A percentile compares a stretch with the other conserved stretches of the same genome.
Evolutionary conservation across 2,797 vertebrate species (phyloP).

Genomic region (Hybognathus amarus): DNA sequence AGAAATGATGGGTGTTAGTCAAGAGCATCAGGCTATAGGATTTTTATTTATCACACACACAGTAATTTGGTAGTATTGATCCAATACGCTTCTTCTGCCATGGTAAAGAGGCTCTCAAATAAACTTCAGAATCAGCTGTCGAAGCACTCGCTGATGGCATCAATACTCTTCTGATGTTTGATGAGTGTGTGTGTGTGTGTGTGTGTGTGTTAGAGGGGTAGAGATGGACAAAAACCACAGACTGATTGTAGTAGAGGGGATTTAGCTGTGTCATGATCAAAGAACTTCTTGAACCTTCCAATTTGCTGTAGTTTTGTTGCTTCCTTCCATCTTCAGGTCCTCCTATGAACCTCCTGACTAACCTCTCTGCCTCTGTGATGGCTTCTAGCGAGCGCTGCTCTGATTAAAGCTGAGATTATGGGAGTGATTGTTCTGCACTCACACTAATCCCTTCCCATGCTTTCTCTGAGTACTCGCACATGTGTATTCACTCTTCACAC

Average conservation of each 20-base stretch:
- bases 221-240: neutral
- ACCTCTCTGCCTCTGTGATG: slow-evolving; percentile 28
- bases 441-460: slow-evolving; percentile 20
- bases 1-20: slow-evolving; percentile 46
- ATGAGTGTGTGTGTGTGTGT: neutral
- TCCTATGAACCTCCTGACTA: slow-evolving; percentile 8
- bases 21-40: slow-evolving; percentile 12
- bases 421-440: slow-evolving; percentile 27
- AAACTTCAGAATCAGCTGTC: slow-evolving; percentile 41
- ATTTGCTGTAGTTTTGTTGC: slow-evolving; percentile 37
- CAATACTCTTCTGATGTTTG: slow-evolving; percentile 17
- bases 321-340: slow-evolving; percentile 13
- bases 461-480: neutral
- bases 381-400: slow-evolving; percentile 1
- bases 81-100: slow-evolving; percentile 33
- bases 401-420: slow-evolving; percentile 51
- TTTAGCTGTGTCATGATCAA: slow-evolving; percentile 44
- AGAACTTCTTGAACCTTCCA: slow-evolving; percentile 32
- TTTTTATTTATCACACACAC: slow-evolving; percentile 29
- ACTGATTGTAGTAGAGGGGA: slow-evolving; percentile 35
- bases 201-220: neutral
- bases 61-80: slow-evolving; percentile 35
- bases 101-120: slow-evolving; percentile 26
- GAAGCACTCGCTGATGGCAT: slow-evolving; percentile 40
- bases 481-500: neutral